Base-by-base conservation (phyloP, 2,797 vertebrate genomes). In the Anguilla megastoma region DNA sequence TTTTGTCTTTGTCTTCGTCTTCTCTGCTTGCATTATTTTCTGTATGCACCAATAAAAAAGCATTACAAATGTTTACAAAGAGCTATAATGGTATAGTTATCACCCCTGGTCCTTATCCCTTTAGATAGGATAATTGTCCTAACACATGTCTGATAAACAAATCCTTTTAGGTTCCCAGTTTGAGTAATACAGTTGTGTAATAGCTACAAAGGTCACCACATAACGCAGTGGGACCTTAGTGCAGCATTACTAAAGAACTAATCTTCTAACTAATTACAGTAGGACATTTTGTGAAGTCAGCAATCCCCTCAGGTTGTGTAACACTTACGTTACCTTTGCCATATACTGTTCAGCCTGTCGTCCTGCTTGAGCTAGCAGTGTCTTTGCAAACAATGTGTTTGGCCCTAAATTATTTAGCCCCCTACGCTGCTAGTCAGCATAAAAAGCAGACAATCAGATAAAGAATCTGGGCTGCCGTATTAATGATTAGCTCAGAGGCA, bases 401-500 rank as follows among this genome's bases (percentile, higher is more conserved):
- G 36, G 36, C 36, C 16, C n/a, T 27, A 58, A 86, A 58, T n/a
- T 56, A 71, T 21, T 7, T 36, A 54, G 52, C 84, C 87, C 12
- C 74, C 88, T 90, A 83, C 85, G 74, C 88, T 56, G 58, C 87
- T 89, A 88, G 90, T 91, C 91, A 92, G 89, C 90, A 92, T 36
- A 92, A 90, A 88, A 87, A 21, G 3, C 76, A 84, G 66, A 87
- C 89, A 86, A 90, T 94, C 63, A 86, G 90, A 79, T 56, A 82
- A 87, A 76, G 16, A 71, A 89, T 86, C 87, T 63, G 86, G 84
- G 91, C 90, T 84, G 0, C 87, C 85, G 27, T 86, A 93, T 94
- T 91, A 94, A 94, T 93, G 88, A 94, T 93, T 90, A 69, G 21
- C 56, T 63, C 45, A 1, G 54, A 16, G 36, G 0, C 0, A 14